Base-by-base conservation (phyloP, 2,888 invertebrate species). In the Lumbricus terrestris region DNA sequence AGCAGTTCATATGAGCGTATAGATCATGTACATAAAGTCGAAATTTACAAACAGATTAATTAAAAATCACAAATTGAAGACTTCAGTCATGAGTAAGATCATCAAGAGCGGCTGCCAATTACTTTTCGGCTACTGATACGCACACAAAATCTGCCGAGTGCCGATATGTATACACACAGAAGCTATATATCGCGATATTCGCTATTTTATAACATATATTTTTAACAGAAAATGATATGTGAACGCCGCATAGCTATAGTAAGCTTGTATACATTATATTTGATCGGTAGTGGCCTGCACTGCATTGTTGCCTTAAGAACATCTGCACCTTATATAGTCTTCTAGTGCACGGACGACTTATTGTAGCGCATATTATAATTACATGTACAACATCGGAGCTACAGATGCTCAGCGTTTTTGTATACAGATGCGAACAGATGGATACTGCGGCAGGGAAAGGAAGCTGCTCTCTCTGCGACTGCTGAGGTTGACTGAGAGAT, bases 151-250 rank as follows among this genome's bases (percentile, higher is more conserved):
- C 47, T 47, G 47, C 20, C 47, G n/a, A n/a, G n/a, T 20, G 47
- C 18, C 8, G n/a, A n/a, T 15, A n/a, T 69, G 8, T 16, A 23
- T 23, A 23, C 23, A 6, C n/a, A 69, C 29, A n/a, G 29, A 69
- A 69, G n/a, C n/a, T n/a, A 69, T n/a, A n/a, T n/a, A n/a, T 69
- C 69, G 69, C 69, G 69, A 69, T 69, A n/a, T 69, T 69, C 69
- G 69, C n/a, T n/a, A n/a, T n/a, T n/a, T n/a, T n/a, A n/a, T n/a
- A 69, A 69, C 69, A 69, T n/a, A 69, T n/a, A 69, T 69, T 69
- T n/a, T 11, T 69, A 69, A 69, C 69, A n/a, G 69, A 69, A 69
- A n/a, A n/a, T 1, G 8, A 69, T 29, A 29, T 11, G 69, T 20
- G 69, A n/a, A 69, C n/a, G 69, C 69, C 69, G 16, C 69, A n/a